Conservation (phyloP, 1,140 invertebrate species). For the fruit fly (Drosophila melanogaster) region DNA sequence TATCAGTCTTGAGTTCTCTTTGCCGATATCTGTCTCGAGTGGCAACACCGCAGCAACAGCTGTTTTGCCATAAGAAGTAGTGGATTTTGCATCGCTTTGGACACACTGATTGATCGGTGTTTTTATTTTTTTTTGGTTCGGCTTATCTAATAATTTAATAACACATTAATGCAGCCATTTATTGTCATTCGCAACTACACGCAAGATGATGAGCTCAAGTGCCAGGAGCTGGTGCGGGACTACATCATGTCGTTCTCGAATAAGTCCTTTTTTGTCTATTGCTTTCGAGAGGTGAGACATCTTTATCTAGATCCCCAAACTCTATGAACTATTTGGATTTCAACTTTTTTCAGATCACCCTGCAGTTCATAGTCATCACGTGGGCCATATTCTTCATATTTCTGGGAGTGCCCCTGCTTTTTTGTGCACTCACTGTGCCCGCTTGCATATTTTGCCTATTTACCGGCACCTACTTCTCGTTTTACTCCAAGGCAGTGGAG, state of each 20-base stretch:
- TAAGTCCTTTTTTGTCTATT: slow-evolving; percentile 75
- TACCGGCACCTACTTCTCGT: slow-evolving; percentile 76
- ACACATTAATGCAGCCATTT: slow-evolving; percentile 75
- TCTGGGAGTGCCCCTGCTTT: slow-evolving; percentile 76
- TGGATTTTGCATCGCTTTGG: slow-evolving; percentile 12
- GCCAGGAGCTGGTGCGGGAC: slow-evolving; percentile 77
- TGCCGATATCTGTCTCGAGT: not conserved
- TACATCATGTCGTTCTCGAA: slow-evolving; percentile 82
- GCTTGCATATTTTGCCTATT: slow-evolving; percentile 76
- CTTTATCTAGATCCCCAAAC: slow-evolving; percentile 4
- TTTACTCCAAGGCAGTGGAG: slow-evolving; percentile 79
- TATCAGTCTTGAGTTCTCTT: not conserved
- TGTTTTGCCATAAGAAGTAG: slow-evolving; percentile 1
- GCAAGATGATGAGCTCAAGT: slow-evolving; percentile 79
- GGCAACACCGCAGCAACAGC: slow-evolving; percentile 39
- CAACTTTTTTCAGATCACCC: slow-evolving; percentile 64
- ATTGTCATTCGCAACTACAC: slow-evolving; percentile 78
- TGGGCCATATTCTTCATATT: slow-evolving; percentile 84
- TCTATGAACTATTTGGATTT: not conserved
- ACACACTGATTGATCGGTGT: slow-evolving; percentile 36
- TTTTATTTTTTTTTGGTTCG: slow-evolving; percentile 53
- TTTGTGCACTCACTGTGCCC: slow-evolving; percentile 77
- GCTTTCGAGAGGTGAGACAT: slow-evolving; percentile 78
- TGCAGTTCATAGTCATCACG: slow-evolving; percentile 83
- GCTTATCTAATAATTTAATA: slow-evolving; percentile 28